Evolutionary conservation across 2,888 invertebrate genomes (phyloP), one percentile per base, ranked within the genome.

Genomic region (Cryptocheilus praepositus): DNA sequence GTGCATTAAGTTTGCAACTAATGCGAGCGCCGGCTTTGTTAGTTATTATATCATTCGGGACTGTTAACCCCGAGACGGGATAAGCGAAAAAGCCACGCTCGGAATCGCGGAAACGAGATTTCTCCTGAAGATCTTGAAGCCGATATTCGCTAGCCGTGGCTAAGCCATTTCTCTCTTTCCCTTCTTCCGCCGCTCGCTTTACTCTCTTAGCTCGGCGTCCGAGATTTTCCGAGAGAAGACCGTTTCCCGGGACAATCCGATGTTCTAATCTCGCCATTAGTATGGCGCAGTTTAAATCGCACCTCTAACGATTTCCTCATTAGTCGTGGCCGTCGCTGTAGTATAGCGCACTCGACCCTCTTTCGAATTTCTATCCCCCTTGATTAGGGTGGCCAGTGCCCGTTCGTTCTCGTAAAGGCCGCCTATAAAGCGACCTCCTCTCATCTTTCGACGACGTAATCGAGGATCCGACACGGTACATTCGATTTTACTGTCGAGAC

Each of bases 231-330:
- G 25, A 56, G 25, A 25, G 25, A 25, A 25, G 3, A 5, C 25
- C 3, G 13, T 25, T 25, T 36, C 44, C 15, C 60, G 13, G 49
- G 46, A 49, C 44, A 46, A 25, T 61, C 46, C 59, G 45, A 63
- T 57, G 57, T 67, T 68, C 73, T 73, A 73, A 73, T 73, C 73
- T 71, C 63, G 59, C 68, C 68, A 61, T 71, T 71, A 69, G 71
- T 73, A 71, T 71, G 63, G 68, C 61, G 59, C 63, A 53, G 55
- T 61, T 58, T 52, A 67, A 58, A 60, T 61, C 70, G 60, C 67
- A 45, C 69, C 73, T 54, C 61, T 57, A 52, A 66, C 68, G 67
- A 74, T 63, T 67, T 67, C 54, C 72, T 74, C 74, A 67, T 74
- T 74, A 73, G 65, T 61, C 56, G 60, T 53, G 60, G 67, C 60